These are phyloP conservation scores for Penaeus chinensis DNA, from an alignment of 1,140 invertebrate species.

Conservation along the genomic window DNA sequence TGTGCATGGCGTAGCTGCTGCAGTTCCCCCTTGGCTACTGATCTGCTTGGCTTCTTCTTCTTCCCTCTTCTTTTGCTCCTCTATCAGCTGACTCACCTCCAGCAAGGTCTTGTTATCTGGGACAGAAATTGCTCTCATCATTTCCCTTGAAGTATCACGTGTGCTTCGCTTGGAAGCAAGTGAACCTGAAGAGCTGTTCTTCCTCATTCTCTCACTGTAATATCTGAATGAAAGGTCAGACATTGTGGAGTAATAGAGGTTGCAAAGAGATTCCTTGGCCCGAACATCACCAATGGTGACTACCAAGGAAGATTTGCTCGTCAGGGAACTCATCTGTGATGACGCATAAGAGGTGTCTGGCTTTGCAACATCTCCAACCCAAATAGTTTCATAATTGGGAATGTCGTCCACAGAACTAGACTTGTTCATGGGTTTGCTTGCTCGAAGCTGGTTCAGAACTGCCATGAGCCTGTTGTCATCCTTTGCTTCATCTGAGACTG, in stretches of 20 bases:
- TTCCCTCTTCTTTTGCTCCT: conserved; percentile 35
- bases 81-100: conserved; percentile 50
- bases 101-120: conserved; percentile 48
- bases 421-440: conserved; percentile 68
- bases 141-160: conserved; percentile 31
- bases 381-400: conserved; percentile 69
- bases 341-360: conserved; percentile 65
- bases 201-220: conserved; percentile 53
- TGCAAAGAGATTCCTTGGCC: conserved; percentile 70
- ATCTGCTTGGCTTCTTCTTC: conserved; percentile 5
- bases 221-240: conserved; percentile 69
- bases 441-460: conserved; percentile 67
- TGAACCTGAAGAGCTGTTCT: conserved; percentile 37
- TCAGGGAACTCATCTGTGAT: conserved; percentile 4
- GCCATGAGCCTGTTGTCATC: conserved; percentile 71
- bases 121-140: conserved; percentile 49
- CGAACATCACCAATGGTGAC: conserved; percentile 67
- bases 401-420: conserved; percentile 68
- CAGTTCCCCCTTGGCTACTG: neutral
- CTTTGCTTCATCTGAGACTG: conserved; percentile 69
- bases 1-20: conserved; percentile 65
- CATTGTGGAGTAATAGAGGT: conserved; percentile 67
- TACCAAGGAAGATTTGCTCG: conserved; percentile 52
- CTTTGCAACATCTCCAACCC: conserved; percentile 67
- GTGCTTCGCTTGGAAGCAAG: conserved; percentile 32